Evolutionary conservation across 2,888 invertebrate genomes (phyloP), one percentile per base, ranked within the genome.

Genomic region (Listrodromus nycthemerus): DNA sequence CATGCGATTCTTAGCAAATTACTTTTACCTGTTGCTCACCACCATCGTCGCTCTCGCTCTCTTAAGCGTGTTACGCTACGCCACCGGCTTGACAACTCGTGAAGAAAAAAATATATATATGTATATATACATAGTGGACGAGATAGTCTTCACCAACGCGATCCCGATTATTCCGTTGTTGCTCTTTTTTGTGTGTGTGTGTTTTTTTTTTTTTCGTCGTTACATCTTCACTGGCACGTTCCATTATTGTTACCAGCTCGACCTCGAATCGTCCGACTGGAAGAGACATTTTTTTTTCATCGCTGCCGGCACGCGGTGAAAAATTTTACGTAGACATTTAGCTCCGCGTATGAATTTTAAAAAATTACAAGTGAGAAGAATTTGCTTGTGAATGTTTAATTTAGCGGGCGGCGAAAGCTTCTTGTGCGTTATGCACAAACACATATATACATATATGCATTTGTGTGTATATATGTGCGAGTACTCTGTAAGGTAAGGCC

Each of bases 1-100:
- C 90, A 88, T 88, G 89, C 89, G 88, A 90, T 88, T 88, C 86
- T 88, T 88, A 87, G 84, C 82, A 85, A 88, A 89, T 89, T 87
- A 88, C 86, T 84, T 85, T 87, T 87, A 91, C 91, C 91, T 91
- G 91, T 91, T 90, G 90, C 90, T 87, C 83, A 86, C 80, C 41
- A 41, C 30, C 24, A 16, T 37, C 45, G 55, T 69, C 58, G 37
- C 78, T 41, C 52, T 65, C 45, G 8, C 65, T 79, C 48, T 13
- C 8, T 77, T 52, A 45, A 21, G 30, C 70, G 52, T 45, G 21
- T 27, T 61, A 45, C 41, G 30, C 21, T 48, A 33, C 33, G 63
- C 65, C 30, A 63, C 33, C 13, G 50, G 30, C 30, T 19, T 63
- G 33, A 74, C 63, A 48, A 50, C 50, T 61, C 30, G 63, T 65